phyloP scores from a whole-genome alignment of 2,797 vertebrate genomes.

The Coreius guichenoti region DNA sequence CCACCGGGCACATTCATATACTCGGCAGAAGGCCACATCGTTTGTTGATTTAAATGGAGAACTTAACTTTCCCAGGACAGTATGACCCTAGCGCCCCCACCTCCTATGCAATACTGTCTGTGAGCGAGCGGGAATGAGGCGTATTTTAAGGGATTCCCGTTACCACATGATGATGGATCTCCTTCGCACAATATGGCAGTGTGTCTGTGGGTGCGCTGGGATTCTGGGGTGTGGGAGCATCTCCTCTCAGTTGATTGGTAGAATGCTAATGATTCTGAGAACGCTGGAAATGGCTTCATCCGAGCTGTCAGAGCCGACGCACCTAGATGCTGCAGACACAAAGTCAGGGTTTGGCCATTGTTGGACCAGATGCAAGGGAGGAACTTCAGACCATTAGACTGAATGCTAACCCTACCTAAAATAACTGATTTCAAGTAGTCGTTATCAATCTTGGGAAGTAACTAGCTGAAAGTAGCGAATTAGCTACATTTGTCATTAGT shows the following conservation, averaged over 20 bases:
- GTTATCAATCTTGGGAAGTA: constrained; percentile 13
- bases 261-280: constrained; percentile 50
- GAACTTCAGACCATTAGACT: constrained; percentile 15
- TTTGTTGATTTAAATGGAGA: constrained; percentile 70
- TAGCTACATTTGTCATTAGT: not conserved
- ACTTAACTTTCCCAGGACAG: constrained; percentile 71
- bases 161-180: constrained; percentile 65
- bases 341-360: constrained; percentile 36
- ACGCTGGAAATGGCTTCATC: constrained; percentile 37
- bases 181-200: constrained; percentile 58
- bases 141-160: constrained; percentile 64
- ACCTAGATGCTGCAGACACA: constrained; percentile 18
- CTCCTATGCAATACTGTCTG: constrained; percentile 65
- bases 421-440: not conserved
- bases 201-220: constrained; percentile 45
- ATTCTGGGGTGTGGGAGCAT: constrained; percentile 44
- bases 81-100: constrained; percentile 61
- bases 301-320: constrained; percentile 11
- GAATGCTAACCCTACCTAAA: constrained; percentile 3
- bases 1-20: constrained; percentile 68
- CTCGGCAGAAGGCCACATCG: constrained; percentile 67
- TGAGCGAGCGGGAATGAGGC: constrained; percentile 54
- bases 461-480: not conserved
- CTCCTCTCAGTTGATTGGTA: constrained; percentile 31
- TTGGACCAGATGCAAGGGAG: constrained; percentile 38